Evolutionary conservation across 2,113 vertebrate genomes (phyloP), one percentile per base, ranked within the genome.

Genomic region (Coreoperca whiteheadi): DNA sequence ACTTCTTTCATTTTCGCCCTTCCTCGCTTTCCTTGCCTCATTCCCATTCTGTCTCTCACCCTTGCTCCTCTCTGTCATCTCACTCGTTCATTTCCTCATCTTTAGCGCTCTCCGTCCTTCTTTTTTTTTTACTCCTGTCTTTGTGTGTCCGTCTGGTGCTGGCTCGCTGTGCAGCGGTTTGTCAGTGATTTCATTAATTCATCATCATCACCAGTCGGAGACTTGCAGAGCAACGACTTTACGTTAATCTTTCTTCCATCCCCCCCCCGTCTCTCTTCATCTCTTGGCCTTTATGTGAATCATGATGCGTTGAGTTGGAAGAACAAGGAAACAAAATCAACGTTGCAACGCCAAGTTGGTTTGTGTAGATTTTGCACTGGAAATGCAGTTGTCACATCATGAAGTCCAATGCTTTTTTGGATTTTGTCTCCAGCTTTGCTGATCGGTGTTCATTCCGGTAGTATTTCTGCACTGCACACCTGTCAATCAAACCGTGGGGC

Each of bases 101-200:
- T 74, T 78, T 48, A 20, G 25, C 74, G 76, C 57, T 12, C 72
- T 32, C 51, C 15, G 25, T 77, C 74, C 57, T 39, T 41, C 64
- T 74, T 20, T 81, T 34, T 32, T 32, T 4, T 32, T 32, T 32
- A 66, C 48, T 51, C 59, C 56, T 51, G 67, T 81, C 77, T 77
- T 28, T 34, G 43, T 80, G 61, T 48, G 23, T 30, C 83, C 61
- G 34, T 73, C 68, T 67, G 56, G 75, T 50, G 53, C 63, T 8
- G 43, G 69, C 81, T 75, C 0, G 32, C 78, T n/a, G 16, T 48
- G 23, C 74, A 34, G 76, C 64, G 32, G 66, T 83, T 77, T 79
- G 86, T 87, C 87, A 57, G 57, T 30, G 75, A 23, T 87, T 86
- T 91, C 41, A 87, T 86, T 77, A 88, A 89, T 88, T 91, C 70